These are phyloP conservation scores for Stictocephala bisonia DNA, from an alignment of 2,888 invertebrate species.

Conservation along the genomic window DNA sequence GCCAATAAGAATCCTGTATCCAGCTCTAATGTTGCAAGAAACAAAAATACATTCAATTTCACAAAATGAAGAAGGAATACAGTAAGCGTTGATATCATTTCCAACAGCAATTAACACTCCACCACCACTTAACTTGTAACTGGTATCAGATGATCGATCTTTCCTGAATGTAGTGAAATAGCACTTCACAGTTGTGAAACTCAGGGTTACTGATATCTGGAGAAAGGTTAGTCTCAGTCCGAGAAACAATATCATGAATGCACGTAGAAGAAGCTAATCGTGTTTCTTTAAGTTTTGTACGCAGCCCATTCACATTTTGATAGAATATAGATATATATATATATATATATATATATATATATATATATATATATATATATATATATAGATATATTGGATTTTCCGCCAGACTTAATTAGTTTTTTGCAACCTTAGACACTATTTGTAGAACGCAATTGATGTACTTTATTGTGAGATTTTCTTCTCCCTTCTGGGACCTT, in stretches of 20 bases:
- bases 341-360: no score
- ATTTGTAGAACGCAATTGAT: conserved; percentile 18
- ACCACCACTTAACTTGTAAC: conserved; percentile 3
- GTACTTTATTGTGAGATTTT: conserved; percentile 30
- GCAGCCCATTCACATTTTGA: conserved; percentile 18
- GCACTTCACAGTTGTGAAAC: background rate
- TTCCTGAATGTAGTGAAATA: background rate
- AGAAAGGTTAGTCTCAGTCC: conserved; percentile 16
- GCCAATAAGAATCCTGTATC: background rate
- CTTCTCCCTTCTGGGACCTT: background rate
- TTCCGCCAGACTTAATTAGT: conserved; percentile 5
- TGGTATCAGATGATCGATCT: background rate
- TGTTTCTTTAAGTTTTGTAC: background rate
- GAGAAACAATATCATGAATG: background rate
- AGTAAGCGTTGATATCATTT: background rate
- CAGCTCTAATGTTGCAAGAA: background rate
- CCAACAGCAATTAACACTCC: background rate
- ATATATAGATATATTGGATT: no score
- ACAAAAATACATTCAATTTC: background rate
- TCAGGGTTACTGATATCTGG: conserved; percentile 4
- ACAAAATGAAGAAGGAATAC: background rate
- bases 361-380: no score
- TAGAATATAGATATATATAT: background rate
- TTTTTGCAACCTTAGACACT: background rate
- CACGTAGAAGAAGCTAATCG: background rate